A percentile compares a stretch with the other conserved stretches of the same genome.
phyloP scores from a whole-genome alignment of 2,113 vertebrate species.

The Rhynchomys soricoides region DNA sequence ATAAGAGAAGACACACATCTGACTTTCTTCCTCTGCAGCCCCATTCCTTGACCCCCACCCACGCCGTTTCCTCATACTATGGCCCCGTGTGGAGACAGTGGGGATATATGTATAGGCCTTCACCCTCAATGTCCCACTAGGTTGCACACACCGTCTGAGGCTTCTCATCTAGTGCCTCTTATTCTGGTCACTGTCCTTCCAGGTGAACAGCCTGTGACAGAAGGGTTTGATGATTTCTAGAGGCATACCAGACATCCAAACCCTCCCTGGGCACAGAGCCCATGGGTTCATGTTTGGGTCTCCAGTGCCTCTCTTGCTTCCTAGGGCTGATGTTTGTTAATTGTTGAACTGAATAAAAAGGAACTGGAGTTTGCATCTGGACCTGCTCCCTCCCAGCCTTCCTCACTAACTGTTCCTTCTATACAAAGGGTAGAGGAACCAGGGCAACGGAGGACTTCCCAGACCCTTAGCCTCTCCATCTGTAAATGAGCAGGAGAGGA shows the following conservation, averaged over 20 bases:
- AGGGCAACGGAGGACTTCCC: background rate
- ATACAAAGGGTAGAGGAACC: background rate
- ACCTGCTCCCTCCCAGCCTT: too few species aligned
- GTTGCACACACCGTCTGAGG: fast-evolving
- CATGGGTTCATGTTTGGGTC: fast-evolving
- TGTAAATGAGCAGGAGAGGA: background rate
- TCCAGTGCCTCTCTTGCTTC: fast-evolving
- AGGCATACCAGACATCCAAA: fast-evolving
- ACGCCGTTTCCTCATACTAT: fast-evolving
- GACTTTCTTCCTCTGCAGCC: background rate
- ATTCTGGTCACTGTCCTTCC: background rate
- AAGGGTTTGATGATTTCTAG: background rate
- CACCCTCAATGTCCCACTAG: fast-evolving
- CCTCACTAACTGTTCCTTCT: background rate
- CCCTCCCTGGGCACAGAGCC: fast-evolving
- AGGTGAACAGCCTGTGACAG: background rate
- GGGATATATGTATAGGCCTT: fast-evolving
- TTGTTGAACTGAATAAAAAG: background rate
- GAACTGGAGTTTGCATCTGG: background rate
- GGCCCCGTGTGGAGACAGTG: fast-evolving
- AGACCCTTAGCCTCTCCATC: background rate
- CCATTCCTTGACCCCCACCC: background rate
- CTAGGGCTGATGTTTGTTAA: too few species aligned
- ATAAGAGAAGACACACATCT: background rate
- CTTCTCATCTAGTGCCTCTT: background rate